Evolutionary conservation across 2,888 invertebrate genomes (phyloP), one percentile per base, ranked within the genome.

Genomic region (Crocallis elinguaria): DNA sequence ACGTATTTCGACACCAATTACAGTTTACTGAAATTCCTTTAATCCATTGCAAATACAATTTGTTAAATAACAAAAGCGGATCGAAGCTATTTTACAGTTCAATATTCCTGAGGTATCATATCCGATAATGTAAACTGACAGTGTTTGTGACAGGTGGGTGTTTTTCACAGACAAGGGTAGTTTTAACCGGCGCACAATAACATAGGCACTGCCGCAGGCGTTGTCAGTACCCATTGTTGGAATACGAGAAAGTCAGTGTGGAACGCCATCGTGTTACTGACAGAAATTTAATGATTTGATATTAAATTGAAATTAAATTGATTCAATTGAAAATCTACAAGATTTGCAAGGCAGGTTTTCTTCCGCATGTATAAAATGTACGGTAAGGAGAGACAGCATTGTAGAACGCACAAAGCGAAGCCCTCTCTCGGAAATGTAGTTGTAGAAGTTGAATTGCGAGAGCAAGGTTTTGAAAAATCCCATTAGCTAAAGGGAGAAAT

Each of bases 381-480:
- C 70, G 62, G 65, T 67, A 69, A 67, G 69, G 75, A 74, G 67
- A 76, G 68, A 62, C 61, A 48, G 81, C 76, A 79, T 81, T 87
- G 85, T 84, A 81, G 62, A 62, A 58, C 51, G 71, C 64, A 75
- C 79, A 76, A 76, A 77, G 77, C 67, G 67, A 64, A 71, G 69
- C 66, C 71, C 71, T 71, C 73, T 77, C 62, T 64, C 67, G 64
- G 76, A 84, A 80, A 79, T 79, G 79, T 76, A 71, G 79, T 84
- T 82, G 77, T 72, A 73, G 77, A 74, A 76, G 77, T 72, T 77
- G 77, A 79, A 79, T 77, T 80, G 77, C 58, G 77, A 75, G 72
- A 73, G 71, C 71, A 73, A 11, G 35, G 30, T 70, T 79, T 76
- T 81, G 68, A 78, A 81, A 83, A 79, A 82, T 81, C 71, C 30